Base-by-base conservation (phyloP, 2,888 invertebrate species). In the Trichacis sp. region DNA sequence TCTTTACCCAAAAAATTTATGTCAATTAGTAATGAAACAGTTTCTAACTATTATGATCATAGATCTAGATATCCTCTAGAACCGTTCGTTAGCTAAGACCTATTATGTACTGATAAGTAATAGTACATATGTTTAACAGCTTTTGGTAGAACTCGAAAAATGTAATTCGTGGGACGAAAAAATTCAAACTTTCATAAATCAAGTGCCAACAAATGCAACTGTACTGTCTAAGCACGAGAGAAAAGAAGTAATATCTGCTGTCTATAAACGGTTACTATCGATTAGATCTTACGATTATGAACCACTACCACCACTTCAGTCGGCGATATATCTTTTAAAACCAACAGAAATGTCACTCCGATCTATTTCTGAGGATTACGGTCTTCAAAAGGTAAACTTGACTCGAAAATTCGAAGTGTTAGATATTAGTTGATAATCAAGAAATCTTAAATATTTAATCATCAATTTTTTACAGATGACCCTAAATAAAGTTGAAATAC, bases 291-390 rank as follows among this genome's bases (percentile, higher is more conserved):
- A 88, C 68, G 85, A 88, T 61, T 55, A 81, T 0, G 84, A 86
- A 3, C 76, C 80, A n/a, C 72, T 86, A 24, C 77, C 86, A 46
- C 88, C 87, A 48, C 76, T 91, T 0, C 86, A 87, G 64, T 87
- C 91, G 0, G 87, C 89, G 0, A 87, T 92, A 1, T 85, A 87
- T 1, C 85, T 93, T 14, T 77, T 92, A 1, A 88, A 91, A 64
- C 91, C 92, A 0, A 88, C 88, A n/a, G 87, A 88, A 18, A 86
- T 88, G 0, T 82, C 87, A 0, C 73, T 87, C n/a, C 78, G 87
- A 9, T 85, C 86, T 0, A 78, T 88, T 1, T 88, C 89, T 49
- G 89, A 90, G 24, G 91, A 92, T 76, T 92, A 93, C 72, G 89
- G 89, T 14, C 80, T 93, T 1, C 69, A 69, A 46, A 77, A 77